Evolutionary conservation across 2,888 invertebrate species (phyloP).

Genomic region (Petrolisthes cinctipes): DNA sequence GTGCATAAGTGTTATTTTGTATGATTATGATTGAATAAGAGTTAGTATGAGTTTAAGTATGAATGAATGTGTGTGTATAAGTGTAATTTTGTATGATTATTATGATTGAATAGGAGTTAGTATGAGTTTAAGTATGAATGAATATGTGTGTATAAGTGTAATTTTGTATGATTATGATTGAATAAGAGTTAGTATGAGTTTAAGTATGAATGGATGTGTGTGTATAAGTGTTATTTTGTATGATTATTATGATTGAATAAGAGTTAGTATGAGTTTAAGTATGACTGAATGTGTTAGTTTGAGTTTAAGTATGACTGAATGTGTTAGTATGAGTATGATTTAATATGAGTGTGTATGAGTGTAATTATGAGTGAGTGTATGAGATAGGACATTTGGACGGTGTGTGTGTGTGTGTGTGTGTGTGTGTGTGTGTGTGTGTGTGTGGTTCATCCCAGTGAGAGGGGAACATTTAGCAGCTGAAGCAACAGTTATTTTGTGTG

Average conservation of each 20-base stretch:
- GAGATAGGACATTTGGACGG: neutral
- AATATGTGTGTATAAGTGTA: neutral
- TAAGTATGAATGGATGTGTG: too few species aligned
- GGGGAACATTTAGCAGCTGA: conserved; percentile 36
- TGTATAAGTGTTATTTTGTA: too few species aligned
- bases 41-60: too few species aligned
- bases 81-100: neutral
- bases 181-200: too few species aligned
- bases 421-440: neutral
- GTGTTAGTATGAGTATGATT: neutral
- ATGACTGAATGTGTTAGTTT: neutral
- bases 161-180: too few species aligned
- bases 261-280: too few species aligned
- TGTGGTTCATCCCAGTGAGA: neutral
- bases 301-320: conserved; percentile 6
- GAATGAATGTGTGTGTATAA: neutral
- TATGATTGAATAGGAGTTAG: too few species aligned
- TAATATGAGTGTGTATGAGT: conserved; percentile 9
- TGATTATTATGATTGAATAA: too few species aligned
- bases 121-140: neutral
- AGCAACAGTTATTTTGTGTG: conserved; percentile 35
- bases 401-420: neutral
- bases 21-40: too few species aligned
- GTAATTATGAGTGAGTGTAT: neutral
- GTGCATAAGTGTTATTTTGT: too few species aligned